These are phyloP conservation scores for Brachyptera risi DNA, from an alignment of 2,888 invertebrate species.

Conservation along the genomic window DNA sequence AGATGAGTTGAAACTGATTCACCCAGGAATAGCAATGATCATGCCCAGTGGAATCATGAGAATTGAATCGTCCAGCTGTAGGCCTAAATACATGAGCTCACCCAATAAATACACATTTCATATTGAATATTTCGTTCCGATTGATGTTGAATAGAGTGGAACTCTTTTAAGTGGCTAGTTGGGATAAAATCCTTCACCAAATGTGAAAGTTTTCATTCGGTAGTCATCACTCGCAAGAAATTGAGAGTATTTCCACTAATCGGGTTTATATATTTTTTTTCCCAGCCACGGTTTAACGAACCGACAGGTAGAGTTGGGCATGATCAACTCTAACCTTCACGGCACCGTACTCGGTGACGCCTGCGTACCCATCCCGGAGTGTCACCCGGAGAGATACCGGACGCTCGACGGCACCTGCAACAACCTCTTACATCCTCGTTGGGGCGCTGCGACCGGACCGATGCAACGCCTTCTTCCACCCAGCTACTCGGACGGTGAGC, in stretches of 20 bases:
- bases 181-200: background rate
- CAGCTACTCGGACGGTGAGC: conserved; percentile 59
- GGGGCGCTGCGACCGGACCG: conserved; percentile 66
- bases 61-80: no score
- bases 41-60: no score
- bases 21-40: no score
- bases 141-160: no score
- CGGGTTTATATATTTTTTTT: conserved; percentile 39
- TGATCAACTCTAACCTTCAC: conserved; percentile 7
- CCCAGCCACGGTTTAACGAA: conserved; percentile 22
- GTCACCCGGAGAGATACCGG: conserved; percentile 54
- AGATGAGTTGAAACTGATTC: no score
- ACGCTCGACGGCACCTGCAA: conserved; percentile 80
- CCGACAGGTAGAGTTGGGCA: conserved; percentile 15
- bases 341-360: conserved; percentile 24
- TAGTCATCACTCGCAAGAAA: background rate
- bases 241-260: conserved; percentile 25
- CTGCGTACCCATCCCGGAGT: conserved; percentile 24
- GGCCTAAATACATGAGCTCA: no score
- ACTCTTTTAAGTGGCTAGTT: no score
- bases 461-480: conserved; percentile 64
- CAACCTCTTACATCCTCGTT: conserved; percentile 61
- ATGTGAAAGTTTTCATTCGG: background rate
- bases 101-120: no score
- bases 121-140: no score